These are phyloP conservation scores for Parapsyche elsis DNA, from an alignment of 1,140 invertebrate genomes.

Conservation along the genomic window DNA sequence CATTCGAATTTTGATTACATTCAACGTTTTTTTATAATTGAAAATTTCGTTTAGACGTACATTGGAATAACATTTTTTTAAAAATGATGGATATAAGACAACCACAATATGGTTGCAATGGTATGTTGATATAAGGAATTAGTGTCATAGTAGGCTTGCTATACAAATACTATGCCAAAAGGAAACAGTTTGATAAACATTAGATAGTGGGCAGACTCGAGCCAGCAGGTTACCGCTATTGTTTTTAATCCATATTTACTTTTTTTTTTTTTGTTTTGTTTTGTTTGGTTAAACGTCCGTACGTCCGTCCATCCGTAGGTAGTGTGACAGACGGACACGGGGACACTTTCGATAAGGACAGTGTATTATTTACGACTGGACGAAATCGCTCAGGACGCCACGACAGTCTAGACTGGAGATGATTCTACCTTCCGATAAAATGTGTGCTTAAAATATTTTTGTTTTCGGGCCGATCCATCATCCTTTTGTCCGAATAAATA, in stretches of 20 bases:
- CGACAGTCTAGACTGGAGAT: slow-evolving; percentile 27
- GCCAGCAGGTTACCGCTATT: no score
- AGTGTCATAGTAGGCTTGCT: background rate
- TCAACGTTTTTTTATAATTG: no score
- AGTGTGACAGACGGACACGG: background rate
- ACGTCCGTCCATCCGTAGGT: no score
- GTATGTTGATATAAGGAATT: no score
- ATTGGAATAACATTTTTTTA: no score
- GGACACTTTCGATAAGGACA: slow-evolving; percentile 21
- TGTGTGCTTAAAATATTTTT: slow-evolving; percentile 7
- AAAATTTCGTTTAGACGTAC: no score
- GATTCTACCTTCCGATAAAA: slow-evolving; percentile 2
- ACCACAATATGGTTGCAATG: no score
- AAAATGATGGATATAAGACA: no score
- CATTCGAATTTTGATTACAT: no score
- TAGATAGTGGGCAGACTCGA: background rate
- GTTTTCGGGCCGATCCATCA: slow-evolving; percentile 3
- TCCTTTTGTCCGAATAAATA: slow-evolving; percentile 2
- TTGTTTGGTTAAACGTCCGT: background rate
- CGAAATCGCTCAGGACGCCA: slow-evolving; percentile 9
- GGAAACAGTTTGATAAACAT: background rate
- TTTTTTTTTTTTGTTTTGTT: no score
- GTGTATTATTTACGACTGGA: slow-evolving; percentile 28
- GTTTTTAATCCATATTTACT: slow-evolving; percentile 6
- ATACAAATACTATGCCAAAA: background rate